Evolutionary conservation across 2,113 vertebrate genomes (phyloP), one percentile per base, ranked within the genome.

Genomic region (Dromiciops gliroides): DNA sequence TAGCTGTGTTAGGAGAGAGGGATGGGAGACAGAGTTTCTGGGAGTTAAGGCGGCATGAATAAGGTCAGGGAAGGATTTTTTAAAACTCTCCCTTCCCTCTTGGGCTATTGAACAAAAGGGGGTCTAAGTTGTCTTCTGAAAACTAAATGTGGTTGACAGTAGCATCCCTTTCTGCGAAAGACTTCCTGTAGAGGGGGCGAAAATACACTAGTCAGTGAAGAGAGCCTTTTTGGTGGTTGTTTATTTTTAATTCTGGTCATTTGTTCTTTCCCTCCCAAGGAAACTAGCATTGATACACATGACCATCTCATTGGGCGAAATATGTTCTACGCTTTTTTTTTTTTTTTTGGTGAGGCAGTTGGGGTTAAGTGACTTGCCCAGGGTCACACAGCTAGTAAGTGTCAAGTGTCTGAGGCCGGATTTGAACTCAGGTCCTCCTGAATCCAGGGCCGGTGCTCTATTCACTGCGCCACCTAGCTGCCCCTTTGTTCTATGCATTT

Each of bases 141-240:
- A 50, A 75, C 92, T 67, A 51, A n/a, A 50, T 50, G 25, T 22
- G 10, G 10, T 44, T 50, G 88, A 94, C 89, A 49, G 67, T 37
- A 67, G 90, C 92, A 48, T 0, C 19, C 50, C 90, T 97, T 96
- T 97, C 50, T 19, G 93, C 3, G 23, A 92, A 52, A 90, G 83
- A 94, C 48, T 95, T 97, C 93, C 92, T 92, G 92, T 51, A 49
- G 4, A 95, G 24, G 93, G 47, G 51, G 94, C 37, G 60, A 95
- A 37, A n/a, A 14, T 3, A 48, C 56, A 49, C 7, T 3, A 67
- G 52, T 67, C 31, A 37, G 11, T 37, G 12, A 67, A 37, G 14
- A 67, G 31, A 11, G 3, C 31, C 31, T 67, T 67, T 67, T 67
- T 37, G 60, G 60, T 47, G 22, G 83, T 28, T 94, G 89, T 91